phyloP scores from a whole-genome alignment of 2,888 invertebrate genomes.

The Drosophila gaucha region DNA sequence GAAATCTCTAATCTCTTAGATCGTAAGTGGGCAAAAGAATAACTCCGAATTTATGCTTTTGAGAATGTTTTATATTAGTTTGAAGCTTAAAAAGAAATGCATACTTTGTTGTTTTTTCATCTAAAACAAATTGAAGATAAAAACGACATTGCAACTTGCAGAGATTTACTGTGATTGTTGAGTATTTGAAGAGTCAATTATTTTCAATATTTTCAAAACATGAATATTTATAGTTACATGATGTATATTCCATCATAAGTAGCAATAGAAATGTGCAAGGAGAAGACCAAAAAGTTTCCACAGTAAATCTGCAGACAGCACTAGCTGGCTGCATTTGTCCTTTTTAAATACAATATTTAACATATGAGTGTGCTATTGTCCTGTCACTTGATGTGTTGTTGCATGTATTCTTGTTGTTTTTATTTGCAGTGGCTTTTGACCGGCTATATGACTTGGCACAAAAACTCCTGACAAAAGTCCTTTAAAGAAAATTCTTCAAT shows the following conservation, averaged over 20 bases:
- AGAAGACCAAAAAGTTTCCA: neutral
- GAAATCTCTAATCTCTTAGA: too few relatives aligned
- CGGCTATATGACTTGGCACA: constrained; percentile 1
- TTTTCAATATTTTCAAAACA: neutral
- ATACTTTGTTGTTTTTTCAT: too few relatives aligned
- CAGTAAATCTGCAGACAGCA: constrained; percentile 8
- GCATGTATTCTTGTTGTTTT: constrained; percentile 18
- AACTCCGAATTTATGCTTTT: too few relatives aligned
- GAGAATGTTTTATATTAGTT: too few relatives aligned
- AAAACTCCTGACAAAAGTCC: constrained; percentile 10
- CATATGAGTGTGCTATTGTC: constrained; percentile 25
- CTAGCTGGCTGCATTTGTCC: constrained; percentile 27
- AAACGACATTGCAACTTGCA: too few relatives aligned
- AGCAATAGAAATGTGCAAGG: neutral
- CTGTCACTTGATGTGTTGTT: constrained; percentile 22
- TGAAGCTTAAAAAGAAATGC: too few relatives aligned
- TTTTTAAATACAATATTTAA: constrained; percentile 43
- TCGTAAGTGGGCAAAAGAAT: neutral
- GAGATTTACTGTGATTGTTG: too few relatives aligned
- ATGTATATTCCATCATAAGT: too few relatives aligned
- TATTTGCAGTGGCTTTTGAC: constrained; percentile 14
- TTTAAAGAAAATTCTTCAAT: constrained; percentile 26
- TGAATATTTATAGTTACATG: neutral
- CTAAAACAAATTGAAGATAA: too few relatives aligned
- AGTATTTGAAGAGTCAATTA: too few relatives aligned